A percentile compares a stretch with the other conserved stretches of the same genome.
phyloP scores from a whole-genome alignment of 2,797 vertebrate species.

The Sebastes variabilis region DNA sequence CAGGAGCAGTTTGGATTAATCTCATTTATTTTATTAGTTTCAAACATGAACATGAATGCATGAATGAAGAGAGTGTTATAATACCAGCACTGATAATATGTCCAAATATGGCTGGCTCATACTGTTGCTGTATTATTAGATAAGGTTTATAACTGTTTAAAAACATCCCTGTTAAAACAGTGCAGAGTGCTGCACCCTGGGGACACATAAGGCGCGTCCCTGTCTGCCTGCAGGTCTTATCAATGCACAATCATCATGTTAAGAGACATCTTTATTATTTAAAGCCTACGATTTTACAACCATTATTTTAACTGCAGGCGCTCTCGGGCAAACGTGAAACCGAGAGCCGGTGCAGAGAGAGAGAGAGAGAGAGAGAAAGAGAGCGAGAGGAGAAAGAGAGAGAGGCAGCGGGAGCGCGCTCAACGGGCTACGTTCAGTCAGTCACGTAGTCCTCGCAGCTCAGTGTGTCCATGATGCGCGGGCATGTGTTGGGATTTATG shows the following conservation, averaged over 20 bases:
- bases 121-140: not conserved
- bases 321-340: not conserved
- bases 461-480: not conserved
- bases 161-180: not conserved
- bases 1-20: not conserved
- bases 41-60: not conserved
- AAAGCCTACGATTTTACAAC: not conserved
- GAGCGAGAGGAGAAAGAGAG: not conserved
- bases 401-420: conserved; percentile 54
- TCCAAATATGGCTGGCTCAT: not conserved
- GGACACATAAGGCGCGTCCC: not conserved
- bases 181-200: not conserved
- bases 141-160: not conserved
- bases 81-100: not conserved
- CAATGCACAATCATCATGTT: not conserved
- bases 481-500: not conserved
- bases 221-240: not conserved
- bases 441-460: conserved; percentile 83
- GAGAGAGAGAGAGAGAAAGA: not conserved
- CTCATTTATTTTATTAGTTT: not conserved
- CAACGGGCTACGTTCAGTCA: conserved; percentile 72
- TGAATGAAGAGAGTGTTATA: not conserved
- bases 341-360: not conserved
- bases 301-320: too few relatives aligned
- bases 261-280: too few relatives aligned